Evolutionary conservation across 2,888 invertebrate genomes (phyloP), one percentile per base, ranked within the genome.

Genomic region (Diloba caeruleocephala): DNA sequence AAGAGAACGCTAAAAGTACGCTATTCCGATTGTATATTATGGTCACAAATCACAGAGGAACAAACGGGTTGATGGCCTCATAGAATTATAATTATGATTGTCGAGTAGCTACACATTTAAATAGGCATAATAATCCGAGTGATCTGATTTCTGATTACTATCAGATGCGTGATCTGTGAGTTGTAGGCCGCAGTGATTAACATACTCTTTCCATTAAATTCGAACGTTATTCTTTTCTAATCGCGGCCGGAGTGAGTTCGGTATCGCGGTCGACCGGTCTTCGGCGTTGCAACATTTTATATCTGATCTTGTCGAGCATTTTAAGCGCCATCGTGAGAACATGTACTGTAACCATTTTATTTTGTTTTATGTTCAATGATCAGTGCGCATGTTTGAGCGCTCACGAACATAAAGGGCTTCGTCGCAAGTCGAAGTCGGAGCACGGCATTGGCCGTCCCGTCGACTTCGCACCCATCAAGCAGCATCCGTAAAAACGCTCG

Each of bases 261-360:
- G 79, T 76, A 77, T 78, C 76, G 78, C 81, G 79, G 79, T 69
- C 77, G 82, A 89, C 90, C 88, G 87, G 90, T 89, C 84, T 77
- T 73, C 63, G 63, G 68, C 82, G 84, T 88, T 87, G 85, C 84
- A 87, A 87, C 87, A 88, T 81, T 75, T 81, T 82, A 85, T 84
- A 81, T 85, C 79, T 83, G 82, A 71, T 74, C 75, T 60, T 81
- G 81, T 80, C 77, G 78, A 78, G 69, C 79, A 75, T 77, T 78
- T 72, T 80, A 85, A 88, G 90, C 92, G 90, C 92, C 92, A 81
- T 81, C 92, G 92, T 92, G 92, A 88, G 92, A 92, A 91, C 85
- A 78, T 67, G 72, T 68, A 70, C 65, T 70, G 69, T 68, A 60
- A 79, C 77, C 82, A 80, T 66, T 76, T 62, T 77, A 78, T 72